Conservation (phyloP, 2,888 invertebrate genomes). For the Cynaeus angustus region DNA sequence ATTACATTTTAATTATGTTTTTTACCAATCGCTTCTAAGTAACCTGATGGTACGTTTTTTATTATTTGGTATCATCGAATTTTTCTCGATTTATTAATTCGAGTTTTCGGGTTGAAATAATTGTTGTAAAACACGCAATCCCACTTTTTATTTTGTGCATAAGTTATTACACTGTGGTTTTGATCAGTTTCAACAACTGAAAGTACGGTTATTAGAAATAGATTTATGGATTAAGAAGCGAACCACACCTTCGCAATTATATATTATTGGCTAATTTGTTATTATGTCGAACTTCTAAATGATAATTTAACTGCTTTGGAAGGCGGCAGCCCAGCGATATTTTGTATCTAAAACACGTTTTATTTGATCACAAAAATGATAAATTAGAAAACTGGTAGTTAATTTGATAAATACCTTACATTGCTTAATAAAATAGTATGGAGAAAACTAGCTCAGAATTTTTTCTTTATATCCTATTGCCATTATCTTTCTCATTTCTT, state of each 20-base stretch:
- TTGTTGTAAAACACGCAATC: constrained; percentile 40
- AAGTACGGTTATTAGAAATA: constrained; percentile 39
- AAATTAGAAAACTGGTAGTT: too few species aligned
- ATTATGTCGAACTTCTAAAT: constrained; percentile 25
- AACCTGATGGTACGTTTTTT: constrained; percentile 13
- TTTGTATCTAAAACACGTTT: too few species aligned
- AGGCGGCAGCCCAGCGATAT: background rate
- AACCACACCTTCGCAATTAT: constrained; percentile 43
- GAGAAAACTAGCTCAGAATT: too few species aligned
- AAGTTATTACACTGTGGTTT: constrained; percentile 32
- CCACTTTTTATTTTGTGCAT: constrained; percentile 19
- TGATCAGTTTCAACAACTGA: constrained; percentile 32
- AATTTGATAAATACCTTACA: too few species aligned
- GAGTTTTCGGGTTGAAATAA: constrained; percentile 20
- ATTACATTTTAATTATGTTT: constrained; percentile 43
- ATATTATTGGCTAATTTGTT: constrained; percentile 26
- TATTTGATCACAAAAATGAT: too few species aligned
- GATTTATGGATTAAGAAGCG: constrained; percentile 35
- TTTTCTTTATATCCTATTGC: too few species aligned
- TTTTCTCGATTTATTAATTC: constrained; percentile 34
- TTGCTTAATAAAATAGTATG: too few species aligned
- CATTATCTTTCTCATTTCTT: too few species aligned
- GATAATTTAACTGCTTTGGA: constrained; percentile 21
- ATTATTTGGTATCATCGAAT: constrained; percentile 15
- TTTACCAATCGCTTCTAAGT: constrained; percentile 23